Evolutionary conservation across 2,113 vertebrate genomes (phyloP).

Genomic region (Crocuta crocuta): DNA sequence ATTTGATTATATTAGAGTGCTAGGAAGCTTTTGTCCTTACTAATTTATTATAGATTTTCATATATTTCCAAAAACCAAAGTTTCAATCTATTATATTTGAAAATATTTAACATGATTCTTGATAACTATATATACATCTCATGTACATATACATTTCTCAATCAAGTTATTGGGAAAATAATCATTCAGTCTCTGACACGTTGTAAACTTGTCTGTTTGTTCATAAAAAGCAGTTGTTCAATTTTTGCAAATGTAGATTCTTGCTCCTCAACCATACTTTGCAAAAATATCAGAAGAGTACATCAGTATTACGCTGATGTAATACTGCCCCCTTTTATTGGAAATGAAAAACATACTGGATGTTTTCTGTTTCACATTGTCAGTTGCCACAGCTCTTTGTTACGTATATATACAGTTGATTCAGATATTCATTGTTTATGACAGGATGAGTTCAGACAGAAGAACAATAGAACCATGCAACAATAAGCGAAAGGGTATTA

Average conservation of each 20-base stretch:
- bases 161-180: slow-evolving; percentile 34
- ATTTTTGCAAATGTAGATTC: slow-evolving; percentile 71
- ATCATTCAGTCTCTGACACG: not conserved
- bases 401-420: slow-evolving; percentile 74
- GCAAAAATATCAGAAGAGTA: slow-evolving; percentile 59
- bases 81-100: slow-evolving; percentile 44
- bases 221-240: slow-evolving; percentile 50
- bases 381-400: slow-evolving; percentile 65
- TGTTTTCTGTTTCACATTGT: slow-evolving; percentile 42
- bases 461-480: slow-evolving; percentile 83
- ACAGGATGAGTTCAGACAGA: slow-evolving; percentile 81
- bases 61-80: slow-evolving; percentile 41
- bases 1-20: not conserved
- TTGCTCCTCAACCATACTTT: slow-evolving; percentile 61
- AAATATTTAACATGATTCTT: slow-evolving; percentile 33
- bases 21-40: not conserved
- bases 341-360: slow-evolving; percentile 80
- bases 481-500: slow-evolving; percentile 79
- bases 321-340: slow-evolving; percentile 86
- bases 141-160: slow-evolving; percentile 56
- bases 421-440: slow-evolving; percentile 76
- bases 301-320: slow-evolving; percentile 82
- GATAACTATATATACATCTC: slow-evolving; percentile 17
- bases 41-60: slow-evolving; percentile 29
- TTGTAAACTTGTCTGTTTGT: slow-evolving; percentile 29